Base-by-base conservation (phyloP, 2,113 vertebrate species). In the Perca flavescens region DNA sequence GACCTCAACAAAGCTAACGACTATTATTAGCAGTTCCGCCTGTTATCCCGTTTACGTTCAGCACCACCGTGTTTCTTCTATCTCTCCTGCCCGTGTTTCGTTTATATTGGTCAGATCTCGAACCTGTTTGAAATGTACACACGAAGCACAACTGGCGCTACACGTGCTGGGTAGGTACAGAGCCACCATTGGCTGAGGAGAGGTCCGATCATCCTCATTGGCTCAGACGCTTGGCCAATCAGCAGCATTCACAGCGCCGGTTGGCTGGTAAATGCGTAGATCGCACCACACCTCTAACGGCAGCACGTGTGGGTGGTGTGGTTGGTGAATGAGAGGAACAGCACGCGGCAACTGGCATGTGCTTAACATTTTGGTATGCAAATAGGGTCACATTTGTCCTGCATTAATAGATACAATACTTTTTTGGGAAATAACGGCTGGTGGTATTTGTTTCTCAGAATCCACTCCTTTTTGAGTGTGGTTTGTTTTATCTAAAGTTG, bases 271-370 rank as follows among this genome's bases (percentile, higher is more conserved):
- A 19, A 16, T 14, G 31, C 14, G 62, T 64, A 57, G 69, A 3
- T 60, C 66, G 67, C 65, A 3, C 46, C 72, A n/a, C 49, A n/a
- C 50, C 21, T 31, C 28, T 3, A 1, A 1, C 49, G 0, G 53
- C 62, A 0, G 88, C 95, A 95, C 94, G 94, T 95, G 94, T 74
- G 16, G 69, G 5, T 91, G 86, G 92, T 92, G 90, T 92, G 92
- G 92, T 54, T 64, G 91, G 67, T 19, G 67, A 72, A 52, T 17
- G 50, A 60, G 62, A 21, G 6, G 57, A 53, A 2, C 60, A 57
- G 82, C 91, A 91, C 90, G 86, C 34, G 85, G 86, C 88, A 53
- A 11, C 14, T 25, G 50, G 64, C 79, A 43, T 84, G 57, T 85
- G 84, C 61, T n/a, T 15, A 54, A 64, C 34, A 74, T 60, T 9